These are phyloP conservation scores for Campaea margaritaria DNA, from an alignment of 2,888 invertebrate genomes.

Conservation along the genomic window DNA sequence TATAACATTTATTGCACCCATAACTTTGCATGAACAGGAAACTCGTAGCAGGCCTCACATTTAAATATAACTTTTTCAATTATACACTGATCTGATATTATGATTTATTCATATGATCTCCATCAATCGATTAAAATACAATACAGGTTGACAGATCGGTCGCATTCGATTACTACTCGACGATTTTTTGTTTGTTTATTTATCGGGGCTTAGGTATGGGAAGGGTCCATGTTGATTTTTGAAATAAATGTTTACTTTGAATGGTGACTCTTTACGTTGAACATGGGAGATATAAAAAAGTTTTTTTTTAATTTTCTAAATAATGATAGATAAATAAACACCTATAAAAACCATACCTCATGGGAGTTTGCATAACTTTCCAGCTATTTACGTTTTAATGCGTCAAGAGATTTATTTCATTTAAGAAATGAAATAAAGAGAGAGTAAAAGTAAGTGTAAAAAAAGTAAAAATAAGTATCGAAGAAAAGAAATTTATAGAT, in stretches of 20 bases:
- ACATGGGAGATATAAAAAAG: conserved; percentile 36
- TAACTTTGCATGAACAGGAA: conserved; percentile 22
- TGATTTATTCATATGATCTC: conserved; percentile 62
- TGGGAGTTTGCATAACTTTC: no score
- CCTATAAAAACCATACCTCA: no score
- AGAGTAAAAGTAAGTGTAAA: no score
- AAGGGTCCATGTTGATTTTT: conserved; percentile 82
- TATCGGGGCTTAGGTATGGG: conserved; percentile 64
- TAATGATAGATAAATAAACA: no score
- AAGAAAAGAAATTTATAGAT: no score
- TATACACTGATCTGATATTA: conserved; percentile 44
- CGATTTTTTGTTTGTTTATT: conserved; percentile 75
- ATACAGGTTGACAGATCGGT: conserved; percentile 79
- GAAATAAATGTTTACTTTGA: conserved; percentile 75
- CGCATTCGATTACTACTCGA: conserved; percentile 66
- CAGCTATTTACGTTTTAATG: no score
- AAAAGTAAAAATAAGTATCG: no score
- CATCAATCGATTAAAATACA: conserved; percentile 68
- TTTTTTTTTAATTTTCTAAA: not conserved
- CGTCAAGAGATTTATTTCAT: no score
- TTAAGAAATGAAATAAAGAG: no score
- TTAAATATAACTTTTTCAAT: conserved; percentile 28
- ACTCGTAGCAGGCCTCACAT: conserved; percentile 25
- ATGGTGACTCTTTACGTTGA: conserved; percentile 65
- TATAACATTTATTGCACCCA: not conserved